These are phyloP conservation scores for Pollachius pollachius DNA, from an alignment of 2,113 vertebrate genomes.

Conservation along the genomic window DNA sequence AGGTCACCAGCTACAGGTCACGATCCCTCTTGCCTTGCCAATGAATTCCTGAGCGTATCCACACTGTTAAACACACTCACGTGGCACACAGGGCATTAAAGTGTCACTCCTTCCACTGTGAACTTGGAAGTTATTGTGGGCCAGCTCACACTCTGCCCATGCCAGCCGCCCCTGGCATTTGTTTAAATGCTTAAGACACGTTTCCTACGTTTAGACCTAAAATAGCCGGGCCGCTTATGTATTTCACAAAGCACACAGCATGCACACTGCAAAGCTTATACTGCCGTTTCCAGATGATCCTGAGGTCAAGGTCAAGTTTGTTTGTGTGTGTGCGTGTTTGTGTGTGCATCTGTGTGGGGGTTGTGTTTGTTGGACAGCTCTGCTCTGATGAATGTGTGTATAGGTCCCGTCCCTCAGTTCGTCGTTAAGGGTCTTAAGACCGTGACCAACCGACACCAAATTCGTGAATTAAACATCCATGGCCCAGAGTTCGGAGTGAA, in stretches of 20 bases:
- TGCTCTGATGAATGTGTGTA: constrained; percentile 29
- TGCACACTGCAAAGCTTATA: background rate
- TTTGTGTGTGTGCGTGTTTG: background rate
- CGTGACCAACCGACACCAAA: background rate
- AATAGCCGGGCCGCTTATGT: background rate
- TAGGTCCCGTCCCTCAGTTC: constrained; percentile 27
- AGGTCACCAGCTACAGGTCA: constrained; percentile 40
- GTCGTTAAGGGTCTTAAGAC: constrained; percentile 9
- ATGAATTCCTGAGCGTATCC: too few species aligned
- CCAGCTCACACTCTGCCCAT: constrained; percentile 31
- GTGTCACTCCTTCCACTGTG: constrained; percentile 21
- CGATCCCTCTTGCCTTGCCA: constrained; percentile 1
- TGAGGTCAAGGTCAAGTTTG: background rate
- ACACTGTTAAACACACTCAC: background rate
- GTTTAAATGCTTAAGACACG: constrained; percentile 5
- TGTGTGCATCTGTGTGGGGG: background rate
- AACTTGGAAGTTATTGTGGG: constrained; percentile 31
- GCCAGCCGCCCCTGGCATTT: constrained; percentile 24
- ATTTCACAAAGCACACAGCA: constrained; percentile 10
- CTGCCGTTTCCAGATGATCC: background rate
- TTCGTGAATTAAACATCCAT: too few species aligned
- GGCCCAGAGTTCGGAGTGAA: too few species aligned
- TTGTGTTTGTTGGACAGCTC: constrained; percentile 23
- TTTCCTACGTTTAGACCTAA: background rate
- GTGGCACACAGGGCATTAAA: constrained; percentile 25